Evolutionary conservation across 2,888 invertebrate species (phyloP), one percentile per base, ranked within the genome.

Genomic region (Liopterus haemorrhoidalis): DNA sequence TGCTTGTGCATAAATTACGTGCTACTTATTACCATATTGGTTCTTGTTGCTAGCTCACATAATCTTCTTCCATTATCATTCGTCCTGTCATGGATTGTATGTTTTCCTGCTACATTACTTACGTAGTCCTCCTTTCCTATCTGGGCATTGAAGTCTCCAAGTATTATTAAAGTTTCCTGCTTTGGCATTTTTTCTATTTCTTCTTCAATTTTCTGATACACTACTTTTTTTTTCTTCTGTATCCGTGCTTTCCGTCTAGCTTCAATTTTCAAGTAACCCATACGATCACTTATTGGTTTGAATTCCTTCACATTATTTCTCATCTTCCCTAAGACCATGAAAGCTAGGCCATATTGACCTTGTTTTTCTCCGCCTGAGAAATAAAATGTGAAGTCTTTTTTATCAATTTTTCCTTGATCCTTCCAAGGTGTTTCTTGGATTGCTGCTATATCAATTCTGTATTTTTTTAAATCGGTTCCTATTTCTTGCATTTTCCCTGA

Each of bases 401-500:
- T 49, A n/a, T 25, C 41, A 32, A 51, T 44, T 44, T 36, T 15
- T 31, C 50, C 49, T 36, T 40, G 19, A 0, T 27, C 41, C 27
- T 35, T 39, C 49, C 50, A 47, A 38, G 48, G 44, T 20, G 33
- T 22, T 36, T 50, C 49, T 38, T 51, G 49, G 42, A 51, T 2
- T 28, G 49, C 48, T 21, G 37, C 33, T 33, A 53, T 25, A 6
- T 43, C 41, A 25, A 52, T 39, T 21, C 43, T 50, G 11, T 46
- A 37, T 32, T 28, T 38, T 21, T 30, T 20, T 21, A 49, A 8
- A 41, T 49, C 51, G 11, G 8, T 30, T 18, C 12, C 40, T 36
- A 49, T 44, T 44, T 51, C 47, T 4, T 47, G 16, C 45, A 46
- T 49, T 43, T 49, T 51, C 15, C 46, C 48, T 16, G 21, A n/a